Base-by-base conservation (phyloP, 2,113 vertebrate genomes). In the Sinocyclocheilus grahami region DNA sequence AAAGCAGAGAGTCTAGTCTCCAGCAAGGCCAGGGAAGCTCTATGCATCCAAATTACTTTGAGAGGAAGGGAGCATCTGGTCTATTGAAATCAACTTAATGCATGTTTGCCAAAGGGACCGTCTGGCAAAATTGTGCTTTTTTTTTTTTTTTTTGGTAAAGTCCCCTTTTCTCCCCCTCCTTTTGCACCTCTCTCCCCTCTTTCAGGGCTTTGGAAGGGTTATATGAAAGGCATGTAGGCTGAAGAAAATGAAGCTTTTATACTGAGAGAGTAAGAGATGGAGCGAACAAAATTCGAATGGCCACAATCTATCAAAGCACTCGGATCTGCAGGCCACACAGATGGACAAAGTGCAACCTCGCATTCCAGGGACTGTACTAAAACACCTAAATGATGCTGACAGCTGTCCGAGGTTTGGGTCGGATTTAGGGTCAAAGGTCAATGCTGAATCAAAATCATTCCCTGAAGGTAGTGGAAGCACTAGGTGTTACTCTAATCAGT, bases 11-110 rank as follows among this genome's bases (percentile, higher is more conserved):
- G 87, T 82, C 83, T 86, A 79, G 83, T 87, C 87, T 87, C 55
- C 83, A 83, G 89, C 87, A 87, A 88, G 89, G 87, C 87, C 86
- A 87, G 87, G 30, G 27, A 87, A 85, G 85, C 85, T 87, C 86
- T 76, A 88, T 88, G 87, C 88, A 87, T 87, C 87, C 87, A 90
- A 90, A 90, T 88, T 90, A 86, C 89, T 90, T 88, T 90, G 86
- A 88, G 89, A 90, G 87, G 89, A 88, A 88, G 89, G 89, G 85
- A 90, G 89, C 89, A 90, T 90, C 89, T 90, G 89, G 87, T 88
- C 86, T 39, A 90, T 90, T 90, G 87, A 90, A 90, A 90, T 90
- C 87, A 87, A 88, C 89, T 90, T 90, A 90, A 90, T 90, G 89
- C 85, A 71, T 72, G 69, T 85, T 85, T 88, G 87, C 87, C 89